Conservation (phyloP, 2,113 vertebrate genomes). For the Zootoca vivipara region DNA sequence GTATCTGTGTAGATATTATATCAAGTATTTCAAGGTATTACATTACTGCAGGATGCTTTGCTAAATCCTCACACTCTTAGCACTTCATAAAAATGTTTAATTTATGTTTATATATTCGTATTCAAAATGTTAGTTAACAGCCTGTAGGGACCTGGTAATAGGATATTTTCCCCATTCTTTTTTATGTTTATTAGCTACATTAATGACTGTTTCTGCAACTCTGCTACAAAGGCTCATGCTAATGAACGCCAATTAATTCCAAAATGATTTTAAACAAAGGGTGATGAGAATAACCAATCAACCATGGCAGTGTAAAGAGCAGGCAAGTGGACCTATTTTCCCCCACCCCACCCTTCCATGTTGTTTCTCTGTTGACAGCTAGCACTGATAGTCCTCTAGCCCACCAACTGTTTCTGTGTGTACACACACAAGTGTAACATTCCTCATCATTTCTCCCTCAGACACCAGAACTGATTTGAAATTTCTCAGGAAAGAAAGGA, state of each 20-base stretch:
- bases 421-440: neutral
- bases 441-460: neutral
- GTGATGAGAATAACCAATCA: slow-evolving; percentile 87
- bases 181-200: slow-evolving; percentile 90
- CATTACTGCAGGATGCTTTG: slow-evolving; percentile 69
- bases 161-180: slow-evolving; percentile 79
- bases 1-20: slow-evolving; percentile 43
- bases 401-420: slow-evolving; percentile 65
- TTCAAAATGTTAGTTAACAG: slow-evolving; percentile 85
- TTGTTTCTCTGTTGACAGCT: slow-evolving; percentile 75
- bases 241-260: slow-evolving; percentile 89
- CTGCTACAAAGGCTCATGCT: slow-evolving; percentile 81
- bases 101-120: slow-evolving; percentile 85
- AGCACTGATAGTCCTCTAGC: slow-evolving; percentile 64
- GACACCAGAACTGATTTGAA: too few species aligned
- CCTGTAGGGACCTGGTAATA: slow-evolving; percentile 82
- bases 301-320: slow-evolving; percentile 80
- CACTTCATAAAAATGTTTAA: slow-evolving; percentile 82
- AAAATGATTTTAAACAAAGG: slow-evolving; percentile 89
- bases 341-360: slow-evolving; percentile 46
- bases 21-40: slow-evolving; percentile 69
- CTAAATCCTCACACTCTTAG: slow-evolving; percentile 78
- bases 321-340: slow-evolving; percentile 81
- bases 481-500: neutral
- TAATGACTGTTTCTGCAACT: slow-evolving; percentile 86